Evolutionary conservation across 2,797 vertebrate species (phyloP), one percentile per base, ranked within the genome.

Genomic region (Aulostomus chinensis): DNA sequence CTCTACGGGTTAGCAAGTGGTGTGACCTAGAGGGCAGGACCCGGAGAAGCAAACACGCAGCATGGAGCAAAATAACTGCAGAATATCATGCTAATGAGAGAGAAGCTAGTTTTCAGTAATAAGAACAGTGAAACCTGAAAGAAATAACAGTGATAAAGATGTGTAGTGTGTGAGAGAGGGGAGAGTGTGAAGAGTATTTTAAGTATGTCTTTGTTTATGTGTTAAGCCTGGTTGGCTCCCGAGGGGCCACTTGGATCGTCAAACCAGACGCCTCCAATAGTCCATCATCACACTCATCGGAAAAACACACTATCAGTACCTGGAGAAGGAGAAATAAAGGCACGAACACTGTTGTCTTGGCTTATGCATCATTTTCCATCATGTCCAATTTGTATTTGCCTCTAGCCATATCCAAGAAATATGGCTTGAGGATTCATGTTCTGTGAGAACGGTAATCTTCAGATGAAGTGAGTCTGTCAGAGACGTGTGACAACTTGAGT

Each of bases 361-460:
- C 63, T 78, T 69, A 58, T 76, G 76, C 77, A 72, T 90, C 85
- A 80, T 87, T 72, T 80, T 83, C 80, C 81, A 73, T 87, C 77
- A 63, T 78, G 58, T 85, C 80, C 74, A 86, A 86, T 90, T 88
- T 83, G 78, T 78, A 75, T 88, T 85, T 73, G 67, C 76, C 73
- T 52, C 7, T 48, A 69, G 71, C 63, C 47, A 76, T 58, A 56
- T 57, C 45, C 65, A 49, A 71, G 39, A 81, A 71, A 75, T 56
- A 30, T 62, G 58, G 62, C 58, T 70, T 51, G 47, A 49, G 55
- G 56, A 78, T 83, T 77, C 68, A 53, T 69, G 75, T 75, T 73
- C 50, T 56, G 51, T 48, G 73, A 67, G 53, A 84, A 66, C 58
- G 54, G 70, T 80, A 85, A 86, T 83, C 75, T 87, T 74, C 70